These are phyloP conservation scores for Cricetomys ansorgei DNA, from an alignment of 2,113 vertebrate genomes.

Conservation along the genomic window DNA sequence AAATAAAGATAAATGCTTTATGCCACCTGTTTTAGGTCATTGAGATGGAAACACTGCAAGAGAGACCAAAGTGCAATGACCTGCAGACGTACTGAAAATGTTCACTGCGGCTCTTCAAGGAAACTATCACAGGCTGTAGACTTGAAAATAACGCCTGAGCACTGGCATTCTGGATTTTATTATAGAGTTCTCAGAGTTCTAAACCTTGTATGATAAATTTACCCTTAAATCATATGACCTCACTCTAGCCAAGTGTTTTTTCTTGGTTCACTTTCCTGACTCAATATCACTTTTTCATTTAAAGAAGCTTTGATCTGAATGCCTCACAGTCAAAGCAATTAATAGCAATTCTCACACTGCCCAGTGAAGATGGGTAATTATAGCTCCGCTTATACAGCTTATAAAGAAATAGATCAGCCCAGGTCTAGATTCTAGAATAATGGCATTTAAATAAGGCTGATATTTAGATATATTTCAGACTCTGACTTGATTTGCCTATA, in stretches of 20 bases:
- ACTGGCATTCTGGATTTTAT: not conserved
- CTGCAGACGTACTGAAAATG: not conserved
- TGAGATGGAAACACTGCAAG: not conserved
- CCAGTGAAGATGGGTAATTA: slow-evolving; percentile 31
- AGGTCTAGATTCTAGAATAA: not conserved
- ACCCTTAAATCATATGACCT: not conserved
- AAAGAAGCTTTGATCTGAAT: slow-evolving; percentile 63
- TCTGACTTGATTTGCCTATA: not conserved
- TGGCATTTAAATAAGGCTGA: not conserved
- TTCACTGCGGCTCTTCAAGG: not conserved
- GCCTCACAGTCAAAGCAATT: slow-evolving; percentile 57
- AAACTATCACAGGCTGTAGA: not conserved
- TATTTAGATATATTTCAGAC: not conserved
- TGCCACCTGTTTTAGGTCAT: not conserved
- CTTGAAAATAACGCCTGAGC: not conserved
- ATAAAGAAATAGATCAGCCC: slow-evolving; percentile 30
- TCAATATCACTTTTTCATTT: not conserved
- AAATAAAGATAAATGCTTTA: not conserved
- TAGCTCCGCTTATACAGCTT: not conserved
- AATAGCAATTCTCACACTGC: slow-evolving; percentile 27
- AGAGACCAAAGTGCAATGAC: not conserved
- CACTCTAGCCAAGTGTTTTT: not conserved
- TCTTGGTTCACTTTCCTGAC: not conserved
- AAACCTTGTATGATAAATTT: not conserved
- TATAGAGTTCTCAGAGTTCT: not conserved